Percentiles rank a stretch among this genome's conserved stretches.
Evolutionary conservation across 2,888 invertebrate species (phyloP).

Genomic region (Lamellibrachia satsuma): DNA sequence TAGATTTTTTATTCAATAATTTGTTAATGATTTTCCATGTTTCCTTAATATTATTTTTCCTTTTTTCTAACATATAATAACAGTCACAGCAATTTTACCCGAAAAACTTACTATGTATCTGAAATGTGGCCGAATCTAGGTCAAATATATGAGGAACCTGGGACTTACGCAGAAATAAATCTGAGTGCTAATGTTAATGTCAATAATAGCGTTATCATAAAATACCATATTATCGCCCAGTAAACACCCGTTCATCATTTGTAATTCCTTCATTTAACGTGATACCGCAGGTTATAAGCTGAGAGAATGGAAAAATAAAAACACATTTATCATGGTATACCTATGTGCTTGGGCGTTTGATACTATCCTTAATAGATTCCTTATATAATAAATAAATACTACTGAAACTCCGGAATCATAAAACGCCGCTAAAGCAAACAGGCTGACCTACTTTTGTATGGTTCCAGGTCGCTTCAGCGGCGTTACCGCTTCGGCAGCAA

Average conservation of each 20-base stretch:
- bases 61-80: too few relatives aligned
- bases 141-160: too few relatives aligned
- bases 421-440: not conserved
- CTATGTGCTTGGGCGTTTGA: not conserved
- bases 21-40: too few relatives aligned
- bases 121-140: too few relatives aligned
- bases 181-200: too few relatives aligned
- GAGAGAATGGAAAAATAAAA: not conserved
- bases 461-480: too few relatives aligned
- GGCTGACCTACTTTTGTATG: not conserved
- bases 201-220: not conserved
- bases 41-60: too few relatives aligned
- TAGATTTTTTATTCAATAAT: too few relatives aligned
- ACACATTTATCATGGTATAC: not conserved
- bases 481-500: too few relatives aligned
- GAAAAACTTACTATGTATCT: too few relatives aligned
- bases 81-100: too few relatives aligned
- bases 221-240: slow-evolving; percentile 8
- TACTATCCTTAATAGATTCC: not conserved
- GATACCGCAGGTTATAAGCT: not conserved
- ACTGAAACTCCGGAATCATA: not conserved
- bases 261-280: not conserved
- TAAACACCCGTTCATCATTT: not conserved
- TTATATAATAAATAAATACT: not conserved
- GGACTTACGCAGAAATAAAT: too few relatives aligned